Evolutionary conservation across 2,113 vertebrate species (phyloP).

Genomic region (Gadus chalcogrammus): DNA sequence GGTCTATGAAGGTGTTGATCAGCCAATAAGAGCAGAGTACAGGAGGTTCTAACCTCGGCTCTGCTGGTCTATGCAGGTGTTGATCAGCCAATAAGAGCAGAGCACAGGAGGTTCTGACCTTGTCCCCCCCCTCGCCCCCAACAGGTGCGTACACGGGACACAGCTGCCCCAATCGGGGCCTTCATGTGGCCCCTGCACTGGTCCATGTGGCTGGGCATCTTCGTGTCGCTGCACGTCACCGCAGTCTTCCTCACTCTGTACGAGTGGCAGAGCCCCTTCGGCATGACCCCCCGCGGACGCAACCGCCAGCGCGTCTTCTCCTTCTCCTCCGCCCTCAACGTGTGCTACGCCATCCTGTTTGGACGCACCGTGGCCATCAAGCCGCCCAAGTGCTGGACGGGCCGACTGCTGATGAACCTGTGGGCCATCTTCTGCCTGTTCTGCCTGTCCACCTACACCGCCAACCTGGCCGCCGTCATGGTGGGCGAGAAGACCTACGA

Average conservation of each 20-base stretch:
- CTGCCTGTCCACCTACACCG: conserved; percentile 91
- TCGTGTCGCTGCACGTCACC: conserved; percentile 83
- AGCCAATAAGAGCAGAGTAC: no score
- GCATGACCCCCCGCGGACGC: conserved; percentile 89
- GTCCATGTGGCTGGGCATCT: conserved; percentile 95
- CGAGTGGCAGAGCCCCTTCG: conserved; percentile 92
- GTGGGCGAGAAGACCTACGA: conserved; percentile 92
- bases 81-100: no score
- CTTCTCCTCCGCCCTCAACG: conserved; percentile 89
- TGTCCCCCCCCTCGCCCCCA: conserved; percentile 83
- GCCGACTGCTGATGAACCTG: conserved; percentile 92
- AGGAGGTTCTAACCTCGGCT: conserved; percentile 84
- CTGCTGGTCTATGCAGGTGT: conserved; percentile 73
- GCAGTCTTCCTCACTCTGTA: conserved; percentile 91
- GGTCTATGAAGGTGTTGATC: conserved; percentile 54
- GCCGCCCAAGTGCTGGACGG: conserved; percentile 89
- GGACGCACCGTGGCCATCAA: conserved; percentile 89
- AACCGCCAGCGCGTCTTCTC: conserved; percentile 87
- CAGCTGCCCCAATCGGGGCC: conserved; percentile 82
- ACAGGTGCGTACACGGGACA: conserved; percentile 85
- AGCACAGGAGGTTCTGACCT: conserved; percentile 81
- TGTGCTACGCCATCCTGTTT: conserved; percentile 92
- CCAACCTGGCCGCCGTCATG: conserved; percentile 92
- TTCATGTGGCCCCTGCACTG: conserved; percentile 96
- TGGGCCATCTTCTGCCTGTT: conserved; percentile 95